These are phyloP conservation scores for Podargus strigoides DNA, from an alignment of 2,797 vertebrate species.

Conservation along the genomic window DNA sequence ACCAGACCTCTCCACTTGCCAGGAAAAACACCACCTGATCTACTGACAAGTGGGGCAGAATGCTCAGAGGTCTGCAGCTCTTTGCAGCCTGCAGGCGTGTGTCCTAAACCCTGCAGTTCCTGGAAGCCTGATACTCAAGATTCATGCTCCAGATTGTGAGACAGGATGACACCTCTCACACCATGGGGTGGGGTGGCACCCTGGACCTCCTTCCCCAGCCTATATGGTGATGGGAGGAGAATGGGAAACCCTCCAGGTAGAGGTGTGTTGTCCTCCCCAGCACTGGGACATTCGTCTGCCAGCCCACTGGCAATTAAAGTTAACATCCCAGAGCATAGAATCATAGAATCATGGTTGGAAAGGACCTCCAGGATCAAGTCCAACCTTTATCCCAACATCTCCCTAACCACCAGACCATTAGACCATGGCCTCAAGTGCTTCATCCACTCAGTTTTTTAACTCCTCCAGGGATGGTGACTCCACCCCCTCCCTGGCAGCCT, in stretches of 20 bases:
- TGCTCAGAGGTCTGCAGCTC: not conserved
- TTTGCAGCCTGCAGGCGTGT: not conserved
- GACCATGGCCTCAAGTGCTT: too few relatives aligned
- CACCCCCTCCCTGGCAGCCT: too few relatives aligned
- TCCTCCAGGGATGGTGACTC: too few relatives aligned
- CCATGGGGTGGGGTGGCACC: accelerated
- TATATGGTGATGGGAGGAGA: accelerated
- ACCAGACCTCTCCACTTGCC: not conserved
- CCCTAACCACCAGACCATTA: too few relatives aligned
- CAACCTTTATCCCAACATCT: too few relatives aligned
- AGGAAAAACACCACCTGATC: not conserved
- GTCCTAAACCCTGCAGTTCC: not conserved
- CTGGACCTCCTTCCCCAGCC: not conserved
- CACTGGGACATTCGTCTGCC: accelerated
- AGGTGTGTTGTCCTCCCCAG: not conserved
- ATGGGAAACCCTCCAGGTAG: not conserved
- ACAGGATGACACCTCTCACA: not conserved
- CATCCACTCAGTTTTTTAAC: too few relatives aligned
- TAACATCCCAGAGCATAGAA: accelerated
- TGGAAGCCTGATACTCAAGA: not conserved
- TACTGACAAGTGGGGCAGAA: not conserved
- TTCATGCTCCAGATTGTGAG: not conserved
- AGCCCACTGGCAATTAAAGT: accelerated
- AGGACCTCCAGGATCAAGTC: too few relatives aligned
- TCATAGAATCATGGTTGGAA: too few relatives aligned